Evolutionary conservation across 1,140 invertebrate genomes (phyloP), one percentile per base, ranked within the genome.

Genomic region (Vanessa tameamea): DNA sequence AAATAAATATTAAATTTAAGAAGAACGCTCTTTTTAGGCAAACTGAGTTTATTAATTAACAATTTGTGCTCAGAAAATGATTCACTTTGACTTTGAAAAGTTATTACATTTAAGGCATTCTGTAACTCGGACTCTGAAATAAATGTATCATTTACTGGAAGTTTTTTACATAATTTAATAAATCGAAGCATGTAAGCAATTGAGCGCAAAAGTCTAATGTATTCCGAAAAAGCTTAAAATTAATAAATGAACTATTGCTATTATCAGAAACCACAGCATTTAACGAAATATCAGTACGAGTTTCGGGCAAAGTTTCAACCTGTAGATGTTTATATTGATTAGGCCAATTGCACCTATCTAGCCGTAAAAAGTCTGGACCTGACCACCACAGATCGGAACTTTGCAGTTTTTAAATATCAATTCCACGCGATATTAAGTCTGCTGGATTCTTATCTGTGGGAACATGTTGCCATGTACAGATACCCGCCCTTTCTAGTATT

Each of bases 1-100:
- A 51, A 66, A 66, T 48, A 66, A 15, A 51, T 47, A 66, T 48
- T 48, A 66, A 66, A 66, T 23, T 51, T 66, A 51, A 66, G 7
- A 14, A 66, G 15, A 50, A 9, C 9, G 20, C 64, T 66, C 6
- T 13, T 63, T 43, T 59, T 23, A 11, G 16, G 16, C 0, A 11
- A 43, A 20, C 31, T 37, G 31, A 37, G 8, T 63, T 63, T 37
- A 31, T 63, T 2, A 63, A 63, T 43, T 16, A 63, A 43, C 4
- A 63, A 23, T 0, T 12, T 66, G 14, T 31, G 51, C 12, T 66
- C 43, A 16, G 47, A 12, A 47, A 66, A 66, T 51, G 64, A 50
- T n/a, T 66, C 47, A n/a, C 13, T 13, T 51, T 66, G 47, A 66
- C 31, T 20, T 20, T 13, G 50, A 6, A 26, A 47, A 55, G 16